Conservation (phyloP, 2,888 invertebrate genomes). For the Tridacna gigas region DNA sequence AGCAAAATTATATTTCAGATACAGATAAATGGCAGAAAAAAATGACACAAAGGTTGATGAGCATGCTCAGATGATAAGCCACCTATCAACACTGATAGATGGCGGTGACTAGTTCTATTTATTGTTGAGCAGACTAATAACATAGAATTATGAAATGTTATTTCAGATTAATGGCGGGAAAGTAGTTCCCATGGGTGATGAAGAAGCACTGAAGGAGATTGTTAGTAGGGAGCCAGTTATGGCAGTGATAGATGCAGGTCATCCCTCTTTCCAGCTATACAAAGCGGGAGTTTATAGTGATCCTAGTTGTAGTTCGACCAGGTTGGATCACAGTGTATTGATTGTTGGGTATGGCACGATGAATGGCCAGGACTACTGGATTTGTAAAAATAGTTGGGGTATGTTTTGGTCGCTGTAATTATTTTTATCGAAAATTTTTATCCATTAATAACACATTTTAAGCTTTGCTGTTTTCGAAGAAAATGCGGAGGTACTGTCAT, state of each 20-base stretch:
- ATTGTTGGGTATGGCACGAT: constrained; percentile 66
- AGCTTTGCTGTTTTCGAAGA: too few species aligned
- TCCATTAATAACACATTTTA: background rate
- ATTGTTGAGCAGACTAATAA: too few species aligned
- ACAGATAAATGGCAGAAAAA: too few species aligned
- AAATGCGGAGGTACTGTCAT: too few species aligned
- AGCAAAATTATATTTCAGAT: too few species aligned
- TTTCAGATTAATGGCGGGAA: constrained; percentile 61
- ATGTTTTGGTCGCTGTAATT: background rate
- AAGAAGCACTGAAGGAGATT: constrained; percentile 57
- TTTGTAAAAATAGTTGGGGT: constrained; percentile 86
- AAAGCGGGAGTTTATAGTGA: constrained; percentile 63
- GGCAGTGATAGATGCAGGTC: constrained; percentile 71
- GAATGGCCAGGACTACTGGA: constrained; percentile 68
- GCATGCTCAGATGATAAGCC: too few species aligned
- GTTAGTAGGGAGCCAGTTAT: constrained; percentile 67
- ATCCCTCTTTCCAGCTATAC: constrained; percentile 71
- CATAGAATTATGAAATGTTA: too few species aligned
- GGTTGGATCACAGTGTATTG: constrained; percentile 66
- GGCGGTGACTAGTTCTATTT: too few species aligned
- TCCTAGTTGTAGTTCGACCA: constrained; percentile 41
- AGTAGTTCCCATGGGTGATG: constrained; percentile 56
- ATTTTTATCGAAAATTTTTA: background rate
- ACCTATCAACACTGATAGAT: too few species aligned
- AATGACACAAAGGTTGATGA: too few species aligned